A percentile compares a stretch with the other conserved stretches of the same genome.
These are phyloP conservation scores for Syrista parreyssii DNA, from an alignment of 2,888 invertebrate genomes.

Conservation along the genomic window DNA sequence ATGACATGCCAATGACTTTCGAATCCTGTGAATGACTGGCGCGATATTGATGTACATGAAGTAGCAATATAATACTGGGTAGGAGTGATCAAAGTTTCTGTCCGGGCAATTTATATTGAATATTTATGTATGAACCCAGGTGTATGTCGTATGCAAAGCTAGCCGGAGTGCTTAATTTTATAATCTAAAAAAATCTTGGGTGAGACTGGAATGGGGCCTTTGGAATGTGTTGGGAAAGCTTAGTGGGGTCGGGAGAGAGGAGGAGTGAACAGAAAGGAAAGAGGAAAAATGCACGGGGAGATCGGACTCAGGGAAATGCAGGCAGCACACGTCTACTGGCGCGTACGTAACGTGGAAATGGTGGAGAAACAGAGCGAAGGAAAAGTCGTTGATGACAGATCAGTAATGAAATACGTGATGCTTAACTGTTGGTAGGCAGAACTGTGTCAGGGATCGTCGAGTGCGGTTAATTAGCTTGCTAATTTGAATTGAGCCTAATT, in stretches of 20 bases:
- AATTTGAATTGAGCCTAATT: slow-evolving; percentile 33
- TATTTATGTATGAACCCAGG: background rate
- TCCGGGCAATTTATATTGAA: background rate
- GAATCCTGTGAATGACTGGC: background rate
- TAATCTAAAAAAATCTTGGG: too few relatives aligned
- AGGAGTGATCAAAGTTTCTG: background rate
- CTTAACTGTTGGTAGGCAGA: background rate
- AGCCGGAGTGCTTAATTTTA: background rate
- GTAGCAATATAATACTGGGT: background rate
- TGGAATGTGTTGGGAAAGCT: background rate
- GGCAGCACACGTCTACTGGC: background rate
- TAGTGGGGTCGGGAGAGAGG: background rate
- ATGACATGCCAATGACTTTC: background rate
- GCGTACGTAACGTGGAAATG: background rate
- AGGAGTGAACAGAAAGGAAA: slow-evolving; percentile 5
- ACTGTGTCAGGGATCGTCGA: slow-evolving; percentile 24
- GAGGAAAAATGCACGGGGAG: background rate
- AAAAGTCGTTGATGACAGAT: background rate
- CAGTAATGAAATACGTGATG: background rate
- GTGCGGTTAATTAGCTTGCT: slow-evolving; percentile 48
- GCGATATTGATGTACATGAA: background rate
- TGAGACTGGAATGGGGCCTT: background rate
- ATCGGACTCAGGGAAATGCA: background rate
- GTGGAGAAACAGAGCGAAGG: background rate
- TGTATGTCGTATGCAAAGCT: background rate